A percentile compares a stretch with the other conserved stretches of the same genome.
phyloP scores from a whole-genome alignment of 2,113 vertebrate species.

The Columba janthina region DNA sequence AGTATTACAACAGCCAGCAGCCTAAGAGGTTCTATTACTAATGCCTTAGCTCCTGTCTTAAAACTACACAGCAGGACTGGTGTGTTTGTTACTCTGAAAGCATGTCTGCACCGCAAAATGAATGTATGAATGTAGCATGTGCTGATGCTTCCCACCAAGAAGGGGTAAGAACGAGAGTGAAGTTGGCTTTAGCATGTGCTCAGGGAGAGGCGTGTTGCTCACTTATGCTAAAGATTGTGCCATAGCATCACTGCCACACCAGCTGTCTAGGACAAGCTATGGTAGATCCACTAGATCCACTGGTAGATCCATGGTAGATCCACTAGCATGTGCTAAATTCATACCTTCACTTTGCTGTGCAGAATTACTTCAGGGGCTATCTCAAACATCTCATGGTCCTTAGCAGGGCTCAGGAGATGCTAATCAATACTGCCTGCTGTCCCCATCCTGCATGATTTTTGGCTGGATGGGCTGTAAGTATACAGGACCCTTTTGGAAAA shows the following conservation, averaged over 20 bases:
- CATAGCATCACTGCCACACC: neutral
- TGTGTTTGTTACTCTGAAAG: neutral
- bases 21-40: neutral
- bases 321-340: neutral
- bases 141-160: neutral
- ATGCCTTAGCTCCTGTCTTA: neutral
- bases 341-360: neutral
- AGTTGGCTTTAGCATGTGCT: neutral
- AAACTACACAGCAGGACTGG: neutral
- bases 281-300: neutral
- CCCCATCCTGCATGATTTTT: neutral
- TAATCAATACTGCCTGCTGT: neutral
- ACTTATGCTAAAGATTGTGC: neutral
- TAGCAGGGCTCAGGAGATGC: neutral
- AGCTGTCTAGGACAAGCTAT: neutral
- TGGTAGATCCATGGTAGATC: neutral
- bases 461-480: neutral
- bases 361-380: neutral
- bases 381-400: neutral
- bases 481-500: neutral
- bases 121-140: neutral
- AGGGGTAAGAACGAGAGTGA: neutral
- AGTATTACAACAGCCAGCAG: fast-evolving
- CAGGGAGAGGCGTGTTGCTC: neutral
- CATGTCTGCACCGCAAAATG: neutral